Evolutionary conservation across 2,888 invertebrate genomes (phyloP), one percentile per base, ranked within the genome.

Genomic region (Diachrysia chrysitis): DNA sequence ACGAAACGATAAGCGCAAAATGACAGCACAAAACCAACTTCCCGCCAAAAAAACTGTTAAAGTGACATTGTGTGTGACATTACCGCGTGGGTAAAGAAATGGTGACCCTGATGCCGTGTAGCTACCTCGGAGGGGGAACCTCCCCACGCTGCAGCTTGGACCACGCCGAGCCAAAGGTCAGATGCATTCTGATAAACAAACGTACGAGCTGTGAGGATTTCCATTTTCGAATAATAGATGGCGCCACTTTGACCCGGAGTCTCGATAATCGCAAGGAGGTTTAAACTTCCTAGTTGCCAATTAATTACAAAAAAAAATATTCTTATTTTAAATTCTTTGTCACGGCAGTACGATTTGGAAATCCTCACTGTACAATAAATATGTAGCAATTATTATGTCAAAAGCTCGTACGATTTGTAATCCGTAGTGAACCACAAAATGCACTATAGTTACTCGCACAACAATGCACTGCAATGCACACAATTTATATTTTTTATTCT

Each of bases 41-140:
- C 82, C 85, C 89, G 87, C 89, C 85, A 87, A 89, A 91, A 92
- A 83, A 89, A 90, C 93, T 93, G 92, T 92, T 89, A 90, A 83
- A 90, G 93, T 92, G 94, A 92, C 88, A 86, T 88, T 90, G 90
- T 89, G 88, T 88, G 90, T 86, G 88, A 83, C 71, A 72, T 83
- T 86, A 79, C 85, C 84, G 77, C 85, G 83, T 73, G 84, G 85
- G 85, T 86, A 84, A 89, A 93, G 89, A 89, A 9, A 96, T 96
- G 96, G 96, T 96, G 95, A 96, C 96, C 86, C 95, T 96, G 94
- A 96, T 96, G 96, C 96, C 96, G 92, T 96, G 96, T 93, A 96
- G 96, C 92, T 96, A 96, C 93, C 93, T 96, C 88, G 96, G 96
- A 89, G 96, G 96, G 90, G 94, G 95, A 78, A 93, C 95, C 84